Conservation (phyloP, 2,797 vertebrate species). For the Falco berigora region DNA sequence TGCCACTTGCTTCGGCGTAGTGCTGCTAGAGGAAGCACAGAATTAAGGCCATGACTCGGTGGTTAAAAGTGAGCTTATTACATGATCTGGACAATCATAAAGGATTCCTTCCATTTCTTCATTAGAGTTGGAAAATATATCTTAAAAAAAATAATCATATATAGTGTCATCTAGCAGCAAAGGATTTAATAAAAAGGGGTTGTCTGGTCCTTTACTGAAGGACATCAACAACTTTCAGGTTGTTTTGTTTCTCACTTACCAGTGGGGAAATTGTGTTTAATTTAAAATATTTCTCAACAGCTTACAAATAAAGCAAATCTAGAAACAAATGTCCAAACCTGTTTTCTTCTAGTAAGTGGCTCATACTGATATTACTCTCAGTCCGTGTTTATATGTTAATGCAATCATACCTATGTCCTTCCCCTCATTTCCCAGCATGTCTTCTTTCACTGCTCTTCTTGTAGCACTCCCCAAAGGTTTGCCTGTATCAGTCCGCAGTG, state of each 20-base stretch:
- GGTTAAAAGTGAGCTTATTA: background rate
- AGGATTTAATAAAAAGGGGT: background rate
- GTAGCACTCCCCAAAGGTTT: slow-evolving; percentile 28
- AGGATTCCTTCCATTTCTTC: background rate
- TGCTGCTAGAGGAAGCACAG: background rate
- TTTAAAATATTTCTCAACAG: slow-evolving; percentile 8
- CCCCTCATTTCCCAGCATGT: background rate
- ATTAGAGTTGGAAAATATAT: background rate
- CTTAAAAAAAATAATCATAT: background rate
- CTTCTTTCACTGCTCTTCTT: background rate
- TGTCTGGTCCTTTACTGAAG: background rate
- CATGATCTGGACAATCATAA: background rate
- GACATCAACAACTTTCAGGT: background rate
- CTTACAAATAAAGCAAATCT: background rate
- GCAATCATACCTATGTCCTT: background rate
- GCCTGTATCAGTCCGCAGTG: slow-evolving; percentile 20
- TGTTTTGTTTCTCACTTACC: slow-evolving; percentile 6
- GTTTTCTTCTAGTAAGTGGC: background rate
- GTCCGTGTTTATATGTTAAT: slow-evolving; percentile 13
- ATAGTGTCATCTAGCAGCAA: background rate
- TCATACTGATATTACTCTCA: background rate
- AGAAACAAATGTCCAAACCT: background rate
- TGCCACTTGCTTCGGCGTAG: background rate
- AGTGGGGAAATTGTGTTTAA: background rate
- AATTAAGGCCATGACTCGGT: background rate